phyloP scores from a whole-genome alignment of 2,888 invertebrate species.

The Lysandra coridon region DNA sequence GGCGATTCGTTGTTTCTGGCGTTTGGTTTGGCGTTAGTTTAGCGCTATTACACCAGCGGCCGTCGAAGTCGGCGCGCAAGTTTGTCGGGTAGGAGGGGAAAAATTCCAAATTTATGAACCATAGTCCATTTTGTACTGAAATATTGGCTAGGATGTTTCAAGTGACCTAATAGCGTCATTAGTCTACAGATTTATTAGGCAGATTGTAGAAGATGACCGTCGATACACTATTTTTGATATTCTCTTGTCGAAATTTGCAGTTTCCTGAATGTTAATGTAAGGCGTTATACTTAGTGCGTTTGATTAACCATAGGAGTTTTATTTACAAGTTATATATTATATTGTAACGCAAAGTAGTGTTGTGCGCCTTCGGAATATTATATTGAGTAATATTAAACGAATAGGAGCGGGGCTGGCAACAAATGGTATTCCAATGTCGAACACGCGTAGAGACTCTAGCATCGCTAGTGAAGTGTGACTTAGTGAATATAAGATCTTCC shows the following conservation, averaged over 20 bases:
- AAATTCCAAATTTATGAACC: conserved; percentile 60
- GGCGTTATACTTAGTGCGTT: conserved; percentile 64
- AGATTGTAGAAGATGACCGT: conserved; percentile 71
- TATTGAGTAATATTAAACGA: conserved; percentile 51
- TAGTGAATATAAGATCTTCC: conserved; percentile 54
- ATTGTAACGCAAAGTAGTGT: conserved; percentile 73
- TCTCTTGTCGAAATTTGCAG: conserved; percentile 80
- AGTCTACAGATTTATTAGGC: conserved; percentile 72
- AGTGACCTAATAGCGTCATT: conserved; percentile 70
- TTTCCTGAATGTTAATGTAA: conserved; percentile 66
- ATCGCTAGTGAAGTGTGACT: conserved; percentile 35
- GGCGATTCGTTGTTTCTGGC: background rate
- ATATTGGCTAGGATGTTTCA: conserved; percentile 66
- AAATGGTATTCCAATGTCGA: conserved; percentile 55
- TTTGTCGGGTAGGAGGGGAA: conserved; percentile 33
- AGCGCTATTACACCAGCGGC: background rate
- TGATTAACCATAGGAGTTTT: conserved; percentile 74
- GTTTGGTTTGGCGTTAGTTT: background rate
- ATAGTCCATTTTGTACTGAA: conserved; percentile 61
- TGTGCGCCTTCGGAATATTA: conserved; percentile 66
- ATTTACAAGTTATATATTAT: conserved; percentile 75
- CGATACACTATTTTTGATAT: conserved; percentile 80
- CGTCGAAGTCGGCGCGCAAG: background rate
- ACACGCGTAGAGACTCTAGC: conserved; percentile 32
- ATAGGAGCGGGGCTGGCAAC: conserved; percentile 63